These are phyloP conservation scores for Leucophenga maculata DNA, from an alignment of 2,888 invertebrate species.

Conservation along the genomic window DNA sequence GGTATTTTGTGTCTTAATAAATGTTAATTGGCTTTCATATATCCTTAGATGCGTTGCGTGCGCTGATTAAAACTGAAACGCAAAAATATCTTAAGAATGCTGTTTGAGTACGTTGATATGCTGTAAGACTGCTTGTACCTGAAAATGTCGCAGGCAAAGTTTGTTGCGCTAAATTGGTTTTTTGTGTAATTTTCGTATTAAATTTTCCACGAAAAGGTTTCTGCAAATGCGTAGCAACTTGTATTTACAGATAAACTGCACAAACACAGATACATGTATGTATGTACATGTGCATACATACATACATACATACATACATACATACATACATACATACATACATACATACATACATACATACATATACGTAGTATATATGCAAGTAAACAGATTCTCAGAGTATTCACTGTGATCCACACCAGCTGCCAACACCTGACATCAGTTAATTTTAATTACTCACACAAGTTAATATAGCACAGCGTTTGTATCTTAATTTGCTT, in stretches of 20 bases:
- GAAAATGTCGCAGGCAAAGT: neutral
- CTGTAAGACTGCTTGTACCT: neutral
- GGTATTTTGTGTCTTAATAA: slow-evolving; percentile 16
- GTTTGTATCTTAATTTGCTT: slow-evolving; percentile 17
- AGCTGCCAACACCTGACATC: slow-evolving; percentile 34
- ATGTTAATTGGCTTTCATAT: slow-evolving; percentile 24
- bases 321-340: neutral
- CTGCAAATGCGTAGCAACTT: neutral
- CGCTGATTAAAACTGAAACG: neutral
- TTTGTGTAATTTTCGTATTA: slow-evolving; percentile 49
- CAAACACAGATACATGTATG: neutral
- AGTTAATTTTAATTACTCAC: slow-evolving; percentile 62
- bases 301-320: neutral
- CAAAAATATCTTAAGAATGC: neutral
- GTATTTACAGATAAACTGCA: neutral
- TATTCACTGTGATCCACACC: too few species aligned
- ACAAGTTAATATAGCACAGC: slow-evolving; percentile 16
- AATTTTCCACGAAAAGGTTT: slow-evolving; percentile 30
- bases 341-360: neutral
- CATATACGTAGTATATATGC: neutral
- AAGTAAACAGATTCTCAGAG: slow-evolving; percentile 4
- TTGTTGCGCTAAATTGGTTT: slow-evolving; percentile 46
- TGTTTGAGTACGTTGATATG: neutral
- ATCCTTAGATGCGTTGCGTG: neutral
- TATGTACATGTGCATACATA: neutral